Conservation (phyloP, 2,888 invertebrate species). For the Hypolimnas misippus region DNA sequence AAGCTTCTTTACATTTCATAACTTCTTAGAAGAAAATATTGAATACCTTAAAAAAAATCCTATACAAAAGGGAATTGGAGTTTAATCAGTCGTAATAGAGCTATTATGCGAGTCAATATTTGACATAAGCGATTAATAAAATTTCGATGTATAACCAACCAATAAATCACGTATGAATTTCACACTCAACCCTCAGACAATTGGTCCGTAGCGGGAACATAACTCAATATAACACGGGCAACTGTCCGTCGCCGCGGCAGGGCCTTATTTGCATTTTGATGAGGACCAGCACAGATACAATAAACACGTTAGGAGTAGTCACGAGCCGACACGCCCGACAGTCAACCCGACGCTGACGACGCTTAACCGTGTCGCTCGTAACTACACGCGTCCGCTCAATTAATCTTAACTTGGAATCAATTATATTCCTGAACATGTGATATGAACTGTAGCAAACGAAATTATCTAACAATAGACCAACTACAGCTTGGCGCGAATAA, state of each 20-base stretch:
- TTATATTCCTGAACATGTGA: conserved; percentile 33
- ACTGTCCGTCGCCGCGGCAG: conserved; percentile 67
- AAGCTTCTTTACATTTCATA: not conserved
- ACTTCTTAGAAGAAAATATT: not conserved
- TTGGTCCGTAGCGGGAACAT: conserved; percentile 58
- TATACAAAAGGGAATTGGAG: not conserved
- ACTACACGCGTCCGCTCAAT: conserved; percentile 62
- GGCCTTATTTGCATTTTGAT: conserved; percentile 83
- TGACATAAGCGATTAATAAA: conserved; percentile 6
- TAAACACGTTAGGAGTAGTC: conserved; percentile 69
- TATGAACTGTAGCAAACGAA: conserved; percentile 1
- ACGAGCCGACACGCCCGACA: conserved; percentile 36
- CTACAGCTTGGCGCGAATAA: not conserved
- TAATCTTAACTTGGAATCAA: conserved; percentile 62
- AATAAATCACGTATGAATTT: conserved; percentile 35
- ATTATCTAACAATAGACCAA: conserved; percentile 5
- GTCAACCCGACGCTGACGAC: conserved; percentile 53
- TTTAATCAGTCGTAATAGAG: not conserved
- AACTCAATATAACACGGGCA: conserved; percentile 76
- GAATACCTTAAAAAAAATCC: not conserved
- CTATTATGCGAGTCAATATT: not conserved
- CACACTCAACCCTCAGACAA: conserved; percentile 47
- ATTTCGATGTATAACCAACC: conserved; percentile 9
- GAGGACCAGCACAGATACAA: conserved; percentile 81
- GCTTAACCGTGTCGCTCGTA: conserved; percentile 67